These are phyloP conservation scores for Hycleus phaleratus DNA, from an alignment of 1,140 invertebrate species.

Conservation along the genomic window DNA sequence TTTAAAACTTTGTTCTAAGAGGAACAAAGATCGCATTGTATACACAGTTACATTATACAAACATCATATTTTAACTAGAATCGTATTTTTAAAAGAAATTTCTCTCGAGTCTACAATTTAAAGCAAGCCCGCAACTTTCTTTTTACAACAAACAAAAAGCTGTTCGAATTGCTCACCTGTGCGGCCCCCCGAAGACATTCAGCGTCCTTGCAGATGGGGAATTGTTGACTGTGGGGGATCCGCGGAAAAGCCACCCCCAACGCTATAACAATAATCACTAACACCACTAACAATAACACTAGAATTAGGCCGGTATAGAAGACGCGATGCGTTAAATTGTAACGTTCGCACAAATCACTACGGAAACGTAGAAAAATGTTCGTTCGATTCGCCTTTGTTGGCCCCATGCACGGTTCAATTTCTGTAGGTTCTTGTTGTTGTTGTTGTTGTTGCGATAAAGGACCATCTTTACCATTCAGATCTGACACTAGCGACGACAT, in stretches of 20 bases:
- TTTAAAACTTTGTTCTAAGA: not conserved
- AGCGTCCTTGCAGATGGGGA: conserved; percentile 33
- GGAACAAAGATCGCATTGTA: no score
- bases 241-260: conserved; percentile 37
- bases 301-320: conserved; percentile 30
- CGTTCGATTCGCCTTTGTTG: not conserved
- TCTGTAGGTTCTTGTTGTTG: conserved; percentile 12
- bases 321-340: conserved; percentile 29
- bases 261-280: conserved; percentile 36
- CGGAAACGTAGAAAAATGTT: conserved; percentile 7
- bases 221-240: conserved; percentile 26
- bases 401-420: conserved; percentile 27
- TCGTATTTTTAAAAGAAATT: no score
- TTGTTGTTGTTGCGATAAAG: not conserved
- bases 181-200: conserved; percentile 35
- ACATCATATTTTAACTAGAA: no score
- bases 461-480: not conserved
- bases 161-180: conserved; percentile 25
- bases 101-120: no score
- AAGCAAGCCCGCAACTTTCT: no score
- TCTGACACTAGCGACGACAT: no score
- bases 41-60: no score
- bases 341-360: conserved; percentile 30
- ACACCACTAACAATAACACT: conserved; percentile 27
- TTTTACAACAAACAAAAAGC: no score